A percentile compares a stretch with the other conserved stretches of the same genome.
These are phyloP conservation scores for Apis laboriosa DNA, from an alignment of 1,140 invertebrate species.

Conservation along the genomic window DNA sequence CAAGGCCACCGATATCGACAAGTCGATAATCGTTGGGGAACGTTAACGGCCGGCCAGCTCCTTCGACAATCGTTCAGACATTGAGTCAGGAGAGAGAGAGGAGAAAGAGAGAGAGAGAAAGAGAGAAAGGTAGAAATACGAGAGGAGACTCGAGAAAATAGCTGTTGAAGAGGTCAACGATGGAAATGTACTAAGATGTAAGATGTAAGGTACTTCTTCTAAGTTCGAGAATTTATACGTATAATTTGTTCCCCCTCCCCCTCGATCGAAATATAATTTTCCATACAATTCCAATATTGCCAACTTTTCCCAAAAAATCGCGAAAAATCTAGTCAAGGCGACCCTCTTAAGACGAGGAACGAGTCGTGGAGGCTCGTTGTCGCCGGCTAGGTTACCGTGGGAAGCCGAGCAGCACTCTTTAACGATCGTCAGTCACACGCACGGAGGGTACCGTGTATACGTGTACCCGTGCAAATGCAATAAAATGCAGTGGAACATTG, in stretches of 20 bases:
- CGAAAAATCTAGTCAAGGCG: background rate
- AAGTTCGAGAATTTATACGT: too few species aligned
- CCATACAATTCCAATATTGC: too few species aligned
- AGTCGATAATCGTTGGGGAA: slow-evolving; percentile 46
- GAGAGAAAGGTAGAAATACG: too few species aligned
- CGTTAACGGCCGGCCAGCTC: background rate
- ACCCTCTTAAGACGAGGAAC: background rate
- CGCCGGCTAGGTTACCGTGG: slow-evolving; percentile 30
- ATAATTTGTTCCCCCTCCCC: too few species aligned
- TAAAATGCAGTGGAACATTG: slow-evolving; percentile 39
- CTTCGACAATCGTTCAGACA: background rate
- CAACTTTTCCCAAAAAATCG: background rate
- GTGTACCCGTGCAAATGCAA: slow-evolving; percentile 40
- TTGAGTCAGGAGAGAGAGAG: background rate
- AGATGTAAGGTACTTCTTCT: too few species aligned
- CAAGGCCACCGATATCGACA: slow-evolving; percentile 27
- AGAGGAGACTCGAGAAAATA: slow-evolving; percentile 14
- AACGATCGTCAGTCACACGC: slow-evolving; percentile 40
- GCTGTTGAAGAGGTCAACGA: too few species aligned
- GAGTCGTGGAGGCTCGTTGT: slow-evolving; percentile 1
- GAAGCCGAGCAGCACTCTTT: slow-evolving; percentile 52
- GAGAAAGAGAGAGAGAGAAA: background rate
- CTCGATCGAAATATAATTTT: too few species aligned
- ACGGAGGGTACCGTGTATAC: background rate
- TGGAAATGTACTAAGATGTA: background rate